These are phyloP conservation scores for Masnerella sp. DNA, from an alignment of 2,888 invertebrate species.

Conservation along the genomic window DNA sequence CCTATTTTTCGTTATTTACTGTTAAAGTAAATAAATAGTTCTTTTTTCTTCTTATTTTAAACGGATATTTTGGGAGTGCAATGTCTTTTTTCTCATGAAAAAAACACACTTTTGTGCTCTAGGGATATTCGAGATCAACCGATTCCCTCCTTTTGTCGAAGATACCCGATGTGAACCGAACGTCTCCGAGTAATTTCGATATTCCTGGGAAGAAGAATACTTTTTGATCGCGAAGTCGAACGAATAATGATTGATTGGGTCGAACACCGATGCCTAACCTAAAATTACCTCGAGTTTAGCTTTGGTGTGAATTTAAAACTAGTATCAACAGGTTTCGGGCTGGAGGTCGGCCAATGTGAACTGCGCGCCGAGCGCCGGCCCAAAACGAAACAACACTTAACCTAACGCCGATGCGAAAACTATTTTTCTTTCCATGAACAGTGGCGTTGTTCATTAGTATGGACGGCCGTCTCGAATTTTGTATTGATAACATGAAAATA, in stretches of 20 bases:
- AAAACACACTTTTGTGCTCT: too few relatives aligned
- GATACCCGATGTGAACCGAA: too few relatives aligned
- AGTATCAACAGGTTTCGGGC: slow-evolving; percentile 45
- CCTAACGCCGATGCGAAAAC: slow-evolving; percentile 58
- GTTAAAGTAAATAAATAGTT: too few relatives aligned
- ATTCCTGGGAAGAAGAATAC: slow-evolving; percentile 54
- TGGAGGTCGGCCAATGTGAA: slow-evolving; percentile 29
- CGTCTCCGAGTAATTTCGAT: too few relatives aligned
- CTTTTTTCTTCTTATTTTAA: too few relatives aligned
- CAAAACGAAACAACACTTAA: slow-evolving; percentile 55
- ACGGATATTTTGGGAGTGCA: too few relatives aligned
- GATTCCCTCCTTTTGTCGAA: too few relatives aligned
- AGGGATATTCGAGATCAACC: too few relatives aligned
- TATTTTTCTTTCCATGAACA: slow-evolving; percentile 60
- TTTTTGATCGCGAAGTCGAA: slow-evolving; percentile 49
- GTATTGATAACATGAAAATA: slow-evolving; percentile 58
- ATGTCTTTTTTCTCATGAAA: too few relatives aligned
- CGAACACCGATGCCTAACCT: slow-evolving; percentile 50
- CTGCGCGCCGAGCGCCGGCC: slow-evolving; percentile 10
- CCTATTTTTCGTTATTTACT: too few relatives aligned
- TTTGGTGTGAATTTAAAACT: slow-evolving; percentile 56
- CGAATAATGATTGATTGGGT: slow-evolving; percentile 33
- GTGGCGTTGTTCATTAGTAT: slow-evolving; percentile 56
- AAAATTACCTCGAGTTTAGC: slow-evolving; percentile 50
- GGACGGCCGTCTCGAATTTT: slow-evolving; percentile 59